These are phyloP conservation scores for Rhingia campestris DNA, from an alignment of 2,888 invertebrate genomes.

Conservation along the genomic window DNA sequence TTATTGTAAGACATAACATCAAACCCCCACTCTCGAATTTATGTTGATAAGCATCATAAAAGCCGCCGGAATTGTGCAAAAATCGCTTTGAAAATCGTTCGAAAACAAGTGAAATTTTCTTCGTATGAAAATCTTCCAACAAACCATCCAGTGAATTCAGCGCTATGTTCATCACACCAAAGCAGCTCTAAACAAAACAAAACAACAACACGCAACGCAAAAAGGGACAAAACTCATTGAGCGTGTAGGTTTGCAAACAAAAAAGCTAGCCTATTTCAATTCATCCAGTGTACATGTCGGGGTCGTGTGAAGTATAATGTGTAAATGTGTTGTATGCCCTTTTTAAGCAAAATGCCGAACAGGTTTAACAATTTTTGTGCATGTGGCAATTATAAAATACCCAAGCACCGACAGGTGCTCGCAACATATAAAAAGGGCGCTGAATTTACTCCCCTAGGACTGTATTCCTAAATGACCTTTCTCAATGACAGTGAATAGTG, in stretches of 20 bases:
- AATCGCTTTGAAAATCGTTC: slow-evolving; percentile 27
- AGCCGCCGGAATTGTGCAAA: slow-evolving; percentile 40
- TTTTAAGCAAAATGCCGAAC: slow-evolving; percentile 3
- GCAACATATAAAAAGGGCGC: slow-evolving; percentile 16
- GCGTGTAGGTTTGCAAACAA: slow-evolving; percentile 65
- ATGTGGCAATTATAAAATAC: slow-evolving; percentile 54
- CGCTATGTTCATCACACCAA: slow-evolving; percentile 68
- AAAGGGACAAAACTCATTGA: slow-evolving; percentile 58
- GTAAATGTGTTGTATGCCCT: neutral
- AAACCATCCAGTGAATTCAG: slow-evolving; percentile 70
- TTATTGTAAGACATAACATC: slow-evolving; percentile 32
- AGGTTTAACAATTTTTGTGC: slow-evolving; percentile 49
- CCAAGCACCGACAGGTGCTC: slow-evolving; percentile 54
- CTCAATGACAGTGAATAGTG: slow-evolving; percentile 74
- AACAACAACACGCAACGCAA: slow-evolving; percentile 64
- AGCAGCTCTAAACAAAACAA: slow-evolving; percentile 65
- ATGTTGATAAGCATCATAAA: slow-evolving; percentile 9
- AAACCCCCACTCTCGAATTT: slow-evolving; percentile 35
- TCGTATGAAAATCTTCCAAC: slow-evolving; percentile 68
- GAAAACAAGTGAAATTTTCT: slow-evolving; percentile 57
- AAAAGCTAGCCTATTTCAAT: slow-evolving; percentile 19
- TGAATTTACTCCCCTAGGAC: slow-evolving; percentile 42
- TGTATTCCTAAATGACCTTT: slow-evolving; percentile 72
- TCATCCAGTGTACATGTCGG: neutral
- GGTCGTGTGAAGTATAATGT: neutral